Evolutionary conservation across 2,888 invertebrate species (phyloP).

Genomic region (Rhamnusium bicolor): DNA sequence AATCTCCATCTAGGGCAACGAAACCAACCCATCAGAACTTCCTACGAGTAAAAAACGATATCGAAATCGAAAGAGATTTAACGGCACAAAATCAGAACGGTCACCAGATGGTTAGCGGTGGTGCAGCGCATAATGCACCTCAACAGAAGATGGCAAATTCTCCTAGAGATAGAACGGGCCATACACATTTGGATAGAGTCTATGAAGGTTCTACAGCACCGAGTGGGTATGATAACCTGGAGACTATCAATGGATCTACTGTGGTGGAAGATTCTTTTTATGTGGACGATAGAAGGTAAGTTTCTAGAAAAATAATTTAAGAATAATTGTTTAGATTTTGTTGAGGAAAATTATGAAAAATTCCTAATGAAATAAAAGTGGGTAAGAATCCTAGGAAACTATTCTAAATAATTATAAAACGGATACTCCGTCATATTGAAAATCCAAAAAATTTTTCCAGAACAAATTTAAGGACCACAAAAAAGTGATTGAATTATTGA

Average conservation of each 20-base stretch:
- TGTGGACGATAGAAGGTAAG: conserved; percentile 52
- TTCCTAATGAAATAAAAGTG: too few species aligned
- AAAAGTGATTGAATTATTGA: too few species aligned
- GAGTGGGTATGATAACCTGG: conserved; percentile 52
- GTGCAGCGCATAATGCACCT: conserved; percentile 43
- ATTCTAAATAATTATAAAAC: too few species aligned
- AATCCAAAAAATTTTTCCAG: too few species aligned
- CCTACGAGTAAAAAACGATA: conserved; percentile 71
- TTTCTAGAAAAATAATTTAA: not conserved
- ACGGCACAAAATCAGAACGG: conserved; percentile 36
- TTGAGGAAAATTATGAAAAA: too few species aligned
- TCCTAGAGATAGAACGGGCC: conserved; percentile 48
- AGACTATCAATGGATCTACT: conserved; percentile 48
- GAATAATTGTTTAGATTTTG: too few species aligned
- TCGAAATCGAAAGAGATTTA: conserved; percentile 69
- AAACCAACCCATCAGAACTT: conserved; percentile 72
- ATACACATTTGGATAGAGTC: conserved; percentile 48
- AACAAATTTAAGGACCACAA: too few species aligned
- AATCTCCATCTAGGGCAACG: conserved; percentile 70
- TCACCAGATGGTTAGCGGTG: conserved; percentile 46
- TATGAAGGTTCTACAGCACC: conserved; percentile 61
- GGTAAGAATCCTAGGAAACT: too few species aligned
- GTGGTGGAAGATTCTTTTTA: conserved; percentile 46
- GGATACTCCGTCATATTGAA: too few species aligned
- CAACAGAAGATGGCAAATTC: conserved; percentile 58